A percentile compares a stretch with the other conserved stretches of the same genome.
Evolutionary conservation across 2,797 vertebrate species (phyloP).

Genomic region (Pampus argenteus): DNA sequence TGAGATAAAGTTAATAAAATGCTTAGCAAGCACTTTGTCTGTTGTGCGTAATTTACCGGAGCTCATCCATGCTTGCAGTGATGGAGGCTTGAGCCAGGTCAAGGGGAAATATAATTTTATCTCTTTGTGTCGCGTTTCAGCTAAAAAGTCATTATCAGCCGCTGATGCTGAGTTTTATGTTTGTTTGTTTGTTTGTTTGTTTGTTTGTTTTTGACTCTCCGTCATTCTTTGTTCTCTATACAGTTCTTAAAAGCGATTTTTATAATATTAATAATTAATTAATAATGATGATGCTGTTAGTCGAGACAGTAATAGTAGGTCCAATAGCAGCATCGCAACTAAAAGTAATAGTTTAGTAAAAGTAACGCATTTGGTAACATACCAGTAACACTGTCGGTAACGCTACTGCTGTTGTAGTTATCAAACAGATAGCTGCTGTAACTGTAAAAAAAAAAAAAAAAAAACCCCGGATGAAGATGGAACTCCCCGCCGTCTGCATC

Average conservation of each 20-base stretch:
- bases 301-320: too few relatives aligned
- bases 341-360: too few relatives aligned
- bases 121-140: too few relatives aligned
- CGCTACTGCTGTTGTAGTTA: neutral
- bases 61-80: neutral
- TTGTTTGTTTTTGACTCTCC: neutral
- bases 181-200: too few relatives aligned
- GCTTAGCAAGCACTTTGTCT: constrained; percentile 1
- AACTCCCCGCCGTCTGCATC: constrained; percentile 60
- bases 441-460: too few relatives aligned
- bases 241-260: neutral
- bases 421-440: constrained; percentile 28
- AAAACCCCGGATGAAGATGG: constrained; percentile 53
- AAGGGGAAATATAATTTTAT: too few relatives aligned
- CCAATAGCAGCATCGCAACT: neutral
- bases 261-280: neutral
- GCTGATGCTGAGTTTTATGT: too few relatives aligned
- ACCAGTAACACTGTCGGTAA: neutral
- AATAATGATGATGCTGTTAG: too few relatives aligned
- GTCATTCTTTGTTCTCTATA: neutral
- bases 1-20: constrained; percentile 1
- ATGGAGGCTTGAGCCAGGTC: neutral
- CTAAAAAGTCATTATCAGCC: too few relatives aligned
- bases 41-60: neutral
- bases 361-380: too few relatives aligned